phyloP scores from a whole-genome alignment of 2,797 vertebrate species.

The Gila robusta region DNA sequence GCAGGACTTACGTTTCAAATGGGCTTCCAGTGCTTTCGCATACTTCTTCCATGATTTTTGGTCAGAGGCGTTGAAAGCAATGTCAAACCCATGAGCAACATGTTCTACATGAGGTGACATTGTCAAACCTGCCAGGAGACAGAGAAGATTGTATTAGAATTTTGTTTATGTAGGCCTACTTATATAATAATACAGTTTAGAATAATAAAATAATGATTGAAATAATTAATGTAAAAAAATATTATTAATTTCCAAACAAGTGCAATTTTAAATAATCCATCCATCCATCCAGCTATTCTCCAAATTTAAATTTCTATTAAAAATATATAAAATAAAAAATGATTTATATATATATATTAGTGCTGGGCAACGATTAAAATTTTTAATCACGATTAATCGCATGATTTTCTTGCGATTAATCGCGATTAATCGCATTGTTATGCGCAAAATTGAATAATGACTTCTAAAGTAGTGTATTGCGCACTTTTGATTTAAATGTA shows the following conservation, averaged over 20 bases:
- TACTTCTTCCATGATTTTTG: constrained; percentile 91
- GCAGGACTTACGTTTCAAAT: constrained; percentile 86
- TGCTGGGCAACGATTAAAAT: too few relatives aligned
- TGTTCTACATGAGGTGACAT: constrained; percentile 86
- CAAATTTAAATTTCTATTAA: not conserved
- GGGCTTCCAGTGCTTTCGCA: constrained; percentile 84
- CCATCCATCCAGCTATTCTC: not conserved
- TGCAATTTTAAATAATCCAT: not conserved
- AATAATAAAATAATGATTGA: not conserved
- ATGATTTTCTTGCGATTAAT: too few relatives aligned
- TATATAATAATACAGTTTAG: not conserved
- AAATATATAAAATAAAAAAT: not conserved
- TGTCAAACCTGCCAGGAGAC: constrained; percentile 86
- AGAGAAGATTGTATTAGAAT: not conserved
- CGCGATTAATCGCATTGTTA: too few relatives aligned
- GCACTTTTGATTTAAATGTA: too few relatives aligned
- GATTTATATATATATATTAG: too few relatives aligned
- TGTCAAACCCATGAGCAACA: constrained; percentile 86
- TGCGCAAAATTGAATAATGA: too few relatives aligned
- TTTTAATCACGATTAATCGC: too few relatives aligned
- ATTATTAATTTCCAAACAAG: not conserved
- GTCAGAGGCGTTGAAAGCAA: constrained; percentile 88
- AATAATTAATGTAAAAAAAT: not conserved
- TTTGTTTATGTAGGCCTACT: not conserved
- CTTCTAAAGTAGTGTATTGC: too few relatives aligned